These are phyloP conservation scores for Dendroctonus valens DNA, from an alignment of 1,140 invertebrate genomes.

Conservation along the genomic window DNA sequence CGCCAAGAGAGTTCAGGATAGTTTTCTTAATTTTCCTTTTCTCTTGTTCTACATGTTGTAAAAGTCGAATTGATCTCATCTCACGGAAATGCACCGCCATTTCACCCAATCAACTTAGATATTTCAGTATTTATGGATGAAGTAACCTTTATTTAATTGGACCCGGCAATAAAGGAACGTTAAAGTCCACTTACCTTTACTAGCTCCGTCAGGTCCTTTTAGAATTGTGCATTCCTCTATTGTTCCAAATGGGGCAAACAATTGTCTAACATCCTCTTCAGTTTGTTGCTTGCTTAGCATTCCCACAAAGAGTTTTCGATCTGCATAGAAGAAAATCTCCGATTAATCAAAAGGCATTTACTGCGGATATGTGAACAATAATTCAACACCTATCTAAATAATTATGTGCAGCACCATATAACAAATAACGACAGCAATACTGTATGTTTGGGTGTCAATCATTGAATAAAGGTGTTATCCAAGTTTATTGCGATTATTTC, in stretches of 20 bases:
- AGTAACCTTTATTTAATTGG: no score
- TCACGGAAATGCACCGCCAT: no score
- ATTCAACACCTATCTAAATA: background rate
- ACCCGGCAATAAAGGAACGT: no score
- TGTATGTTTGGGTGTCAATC: conserved; percentile 9
- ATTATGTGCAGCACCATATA: conserved; percentile 21
- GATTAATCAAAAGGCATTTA: conserved; percentile 1
- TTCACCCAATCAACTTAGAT: no score
- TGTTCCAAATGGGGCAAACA: conserved; percentile 93
- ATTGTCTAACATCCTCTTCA: conserved; percentile 96
- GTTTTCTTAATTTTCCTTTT: no score
- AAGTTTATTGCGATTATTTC: no score
- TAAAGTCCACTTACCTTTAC: conserved; percentile 75
- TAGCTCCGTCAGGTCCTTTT: conserved; percentile 92
- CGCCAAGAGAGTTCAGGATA: background rate
- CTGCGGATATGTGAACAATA: background rate
- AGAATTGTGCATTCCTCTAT: conserved; percentile 99
- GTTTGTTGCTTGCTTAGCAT: conserved; percentile 99
- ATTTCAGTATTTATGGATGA: no score
- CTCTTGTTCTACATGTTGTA: no score
- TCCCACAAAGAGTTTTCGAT: conserved; percentile 99
- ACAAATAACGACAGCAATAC: conserved; percentile 4
- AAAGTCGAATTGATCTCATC: no score
- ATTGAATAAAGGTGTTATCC: no score
- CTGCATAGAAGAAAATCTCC: conserved; percentile 54